Conservation (phyloP, 2,888 invertebrate genomes). For the Sinodicranocentrus sp. region DNA sequence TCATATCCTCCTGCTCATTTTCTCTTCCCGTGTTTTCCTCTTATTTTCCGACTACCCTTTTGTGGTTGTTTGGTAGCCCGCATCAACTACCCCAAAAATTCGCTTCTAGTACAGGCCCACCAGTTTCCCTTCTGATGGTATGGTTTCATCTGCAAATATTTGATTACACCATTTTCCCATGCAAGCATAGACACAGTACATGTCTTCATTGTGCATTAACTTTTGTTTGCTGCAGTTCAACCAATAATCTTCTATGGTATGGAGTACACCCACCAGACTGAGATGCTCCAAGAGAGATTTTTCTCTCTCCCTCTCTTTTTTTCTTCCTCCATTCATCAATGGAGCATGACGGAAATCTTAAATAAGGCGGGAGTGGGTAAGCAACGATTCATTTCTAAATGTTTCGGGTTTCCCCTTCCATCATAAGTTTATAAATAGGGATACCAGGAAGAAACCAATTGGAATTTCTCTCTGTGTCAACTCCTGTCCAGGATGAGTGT, state of each 20-base stretch:
- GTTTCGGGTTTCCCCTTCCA: too few species aligned
- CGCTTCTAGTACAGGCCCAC: not conserved
- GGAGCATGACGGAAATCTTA: constrained; percentile 24
- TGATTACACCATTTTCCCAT: constrained; percentile 52
- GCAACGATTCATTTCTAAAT: too few species aligned
- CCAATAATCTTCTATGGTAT: not conserved
- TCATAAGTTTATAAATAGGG: too few species aligned
- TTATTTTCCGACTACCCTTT: constrained; percentile 39
- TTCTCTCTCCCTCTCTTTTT: constrained; percentile 2
- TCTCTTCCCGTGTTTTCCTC: not conserved
- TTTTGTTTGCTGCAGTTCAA: constrained; percentile 9
- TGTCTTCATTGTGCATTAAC: constrained; percentile 11
- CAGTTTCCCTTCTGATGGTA: not conserved
- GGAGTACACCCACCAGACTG: not conserved
- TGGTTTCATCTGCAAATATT: constrained; percentile 58
- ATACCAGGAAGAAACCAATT: too few species aligned
- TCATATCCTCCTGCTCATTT: not conserved
- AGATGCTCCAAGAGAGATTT: not conserved
- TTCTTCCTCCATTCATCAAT: constrained; percentile 31
- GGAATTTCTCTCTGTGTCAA: too few species aligned
- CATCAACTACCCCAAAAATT: constrained; percentile 34
- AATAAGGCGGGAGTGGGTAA: not conserved
- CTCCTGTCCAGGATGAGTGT: too few species aligned
- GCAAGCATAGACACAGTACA: not conserved
- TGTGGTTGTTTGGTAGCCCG: constrained; percentile 26